Percentiles rank a stretch among this genome's conserved stretches.
Evolutionary conservation across 1,140 invertebrate genomes (phyloP).

Genomic region (Atta texana): DNA sequence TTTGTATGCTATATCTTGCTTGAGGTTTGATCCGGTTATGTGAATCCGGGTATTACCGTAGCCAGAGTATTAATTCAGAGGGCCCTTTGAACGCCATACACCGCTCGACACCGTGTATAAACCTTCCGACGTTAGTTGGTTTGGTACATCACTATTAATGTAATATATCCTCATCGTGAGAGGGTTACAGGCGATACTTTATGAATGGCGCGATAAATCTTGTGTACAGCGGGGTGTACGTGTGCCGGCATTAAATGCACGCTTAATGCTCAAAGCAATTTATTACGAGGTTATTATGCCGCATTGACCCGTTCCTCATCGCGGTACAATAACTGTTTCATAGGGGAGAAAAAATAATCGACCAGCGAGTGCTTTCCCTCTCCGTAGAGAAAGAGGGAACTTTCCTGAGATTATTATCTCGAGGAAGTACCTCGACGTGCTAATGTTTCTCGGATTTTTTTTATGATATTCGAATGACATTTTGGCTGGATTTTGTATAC

Average conservation of each 20-base stretch:
- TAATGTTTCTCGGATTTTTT: background rate
- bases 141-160: conserved; percentile 53
- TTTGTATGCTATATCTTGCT: background rate
- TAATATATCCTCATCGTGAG: conserved; percentile 16
- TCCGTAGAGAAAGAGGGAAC: conserved; percentile 10
- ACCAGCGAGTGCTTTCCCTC: conserved; percentile 28
- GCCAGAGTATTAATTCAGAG: conserved; percentile 7
- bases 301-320: conserved; percentile 40
- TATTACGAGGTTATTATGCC: conserved; percentile 71
- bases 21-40: conserved; percentile 44
- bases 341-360: conserved; percentile 32
- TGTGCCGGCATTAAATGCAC: conserved; percentile 69
- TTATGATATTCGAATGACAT: background rate
- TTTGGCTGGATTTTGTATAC: background rate
- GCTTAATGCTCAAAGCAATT: conserved; percentile 67
- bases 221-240: conserved; percentile 38
- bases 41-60: conserved; percentile 8
- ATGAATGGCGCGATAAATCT: conserved; percentile 74
- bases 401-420: conserved; percentile 43
- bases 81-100: background rate
- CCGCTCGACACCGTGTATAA: background rate
- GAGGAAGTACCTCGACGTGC: background rate
- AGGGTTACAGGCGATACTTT: conserved; percentile 65
- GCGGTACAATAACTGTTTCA: conserved; percentile 37
- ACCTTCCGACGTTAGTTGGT: conserved; percentile 14